Percentiles rank a stretch among this genome's conserved stretches.
Conservation (phyloP, 2,113 vertebrate species). For the Brachirus orientalis region DNA sequence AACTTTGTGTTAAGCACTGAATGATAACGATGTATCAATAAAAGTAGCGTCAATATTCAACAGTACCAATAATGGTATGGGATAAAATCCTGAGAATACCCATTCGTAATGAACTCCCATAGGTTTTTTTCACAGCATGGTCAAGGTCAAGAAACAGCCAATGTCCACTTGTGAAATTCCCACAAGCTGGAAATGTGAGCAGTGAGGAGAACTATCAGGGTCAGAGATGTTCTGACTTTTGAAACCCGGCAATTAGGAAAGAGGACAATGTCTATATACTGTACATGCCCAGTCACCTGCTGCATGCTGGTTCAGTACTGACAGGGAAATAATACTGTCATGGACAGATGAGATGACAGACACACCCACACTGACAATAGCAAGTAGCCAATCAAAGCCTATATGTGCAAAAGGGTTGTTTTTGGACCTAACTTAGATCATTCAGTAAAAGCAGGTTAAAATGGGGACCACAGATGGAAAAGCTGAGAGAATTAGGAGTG, state of each 20-base stretch:
- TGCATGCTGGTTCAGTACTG: constrained; percentile 46
- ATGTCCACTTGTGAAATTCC: constrained; percentile 51
- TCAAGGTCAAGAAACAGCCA: constrained; percentile 70
- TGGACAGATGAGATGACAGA: constrained; percentile 8
- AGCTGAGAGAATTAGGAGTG: constrained; percentile 68
- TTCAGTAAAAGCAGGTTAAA: constrained; percentile 60
- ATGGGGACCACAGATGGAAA: constrained; percentile 67
- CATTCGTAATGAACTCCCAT: no score
- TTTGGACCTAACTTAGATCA: constrained; percentile 68
- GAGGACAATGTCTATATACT: constrained; percentile 6
- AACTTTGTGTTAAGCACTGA: no score
- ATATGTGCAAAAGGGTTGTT: constrained; percentile 58
- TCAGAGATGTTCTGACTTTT: constrained; percentile 30
- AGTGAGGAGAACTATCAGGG: constrained; percentile 30
- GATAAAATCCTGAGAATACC: no score
- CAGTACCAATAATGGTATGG: no score
- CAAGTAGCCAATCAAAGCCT: constrained; percentile 20
- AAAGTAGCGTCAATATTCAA: no score
- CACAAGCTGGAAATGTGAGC: constrained; percentile 52
- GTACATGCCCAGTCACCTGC: constrained; percentile 19
- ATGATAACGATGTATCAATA: no score
- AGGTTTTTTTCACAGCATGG: no score
- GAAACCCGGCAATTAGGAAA: constrained; percentile 11
- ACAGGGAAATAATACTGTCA: constrained; percentile 33
- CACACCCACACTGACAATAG: constrained; percentile 35